Conservation (phyloP, 2,797 vertebrate species). For the Sebastes hubbsi region DNA sequence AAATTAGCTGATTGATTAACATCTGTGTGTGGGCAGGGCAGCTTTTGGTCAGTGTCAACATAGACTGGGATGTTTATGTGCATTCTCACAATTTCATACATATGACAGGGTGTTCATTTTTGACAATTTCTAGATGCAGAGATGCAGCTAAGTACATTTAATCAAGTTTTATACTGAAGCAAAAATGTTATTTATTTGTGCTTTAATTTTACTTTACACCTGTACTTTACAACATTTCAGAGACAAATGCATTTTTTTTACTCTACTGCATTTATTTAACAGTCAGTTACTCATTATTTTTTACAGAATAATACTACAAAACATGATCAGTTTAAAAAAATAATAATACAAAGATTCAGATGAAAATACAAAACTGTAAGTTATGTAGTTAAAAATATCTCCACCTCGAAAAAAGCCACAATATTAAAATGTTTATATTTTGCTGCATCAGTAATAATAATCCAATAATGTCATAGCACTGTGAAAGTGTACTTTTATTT, state of each 20-base stretch:
- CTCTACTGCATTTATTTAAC: neutral
- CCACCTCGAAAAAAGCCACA: neutral
- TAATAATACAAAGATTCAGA: neutral
- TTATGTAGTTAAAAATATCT: neutral
- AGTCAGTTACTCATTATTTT: neutral
- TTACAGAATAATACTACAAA: neutral
- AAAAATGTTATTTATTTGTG: neutral
- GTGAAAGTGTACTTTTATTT: neutral
- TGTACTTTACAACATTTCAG: neutral
- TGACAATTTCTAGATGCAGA: neutral
- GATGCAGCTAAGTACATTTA: neutral
- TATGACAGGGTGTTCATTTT: neutral
- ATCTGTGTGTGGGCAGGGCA: slow-evolving; percentile 39
- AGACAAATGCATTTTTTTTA: neutral
- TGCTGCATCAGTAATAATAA: neutral
- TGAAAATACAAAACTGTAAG: neutral
- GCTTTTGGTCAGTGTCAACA: neutral
- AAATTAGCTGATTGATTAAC: slow-evolving; percentile 62
- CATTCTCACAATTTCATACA: neutral
- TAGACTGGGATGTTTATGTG: neutral
- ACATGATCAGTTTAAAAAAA: neutral
- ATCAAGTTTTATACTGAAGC: neutral
- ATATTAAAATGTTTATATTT: neutral
- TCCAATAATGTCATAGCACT: neutral
- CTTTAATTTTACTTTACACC: neutral